These are phyloP conservation scores for Xiphophorus hellerii DNA, from an alignment of 2,113 vertebrate genomes.

Conservation along the genomic window DNA sequence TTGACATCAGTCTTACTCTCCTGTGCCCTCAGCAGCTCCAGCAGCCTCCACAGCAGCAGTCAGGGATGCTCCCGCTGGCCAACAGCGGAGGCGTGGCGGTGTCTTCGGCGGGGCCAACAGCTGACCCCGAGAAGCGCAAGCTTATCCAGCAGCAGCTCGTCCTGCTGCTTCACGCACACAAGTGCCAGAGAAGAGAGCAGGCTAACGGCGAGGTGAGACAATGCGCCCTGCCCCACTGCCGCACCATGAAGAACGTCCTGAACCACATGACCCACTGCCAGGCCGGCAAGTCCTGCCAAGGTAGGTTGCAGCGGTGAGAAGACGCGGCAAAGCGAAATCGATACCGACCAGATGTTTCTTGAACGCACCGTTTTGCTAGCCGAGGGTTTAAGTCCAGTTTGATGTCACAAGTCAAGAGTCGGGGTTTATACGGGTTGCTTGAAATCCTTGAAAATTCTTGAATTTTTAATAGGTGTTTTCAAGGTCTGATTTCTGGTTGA, in stretches of 20 bases:
- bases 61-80: conserved; percentile 85
- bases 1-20: not conserved
- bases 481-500: too few species aligned
- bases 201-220: conserved; percentile 95
- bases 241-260: conserved; percentile 98
- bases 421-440: too few species aligned
- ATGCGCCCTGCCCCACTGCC: conserved; percentile 93
- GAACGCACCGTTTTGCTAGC: not conserved
- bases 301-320: conserved; percentile 76
- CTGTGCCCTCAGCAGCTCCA: conserved; percentile 72
- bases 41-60: conserved; percentile 84
- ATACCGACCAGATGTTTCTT: not conserved
- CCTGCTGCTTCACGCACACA: conserved; percentile 97
- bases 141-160: conserved; percentile 99
- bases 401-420: not conserved
- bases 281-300: conserved; percentile 98
- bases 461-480: too few species aligned
- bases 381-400: not conserved
- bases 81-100: conserved; percentile 83
- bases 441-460: too few species aligned
- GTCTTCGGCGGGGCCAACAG: conserved; percentile 90
- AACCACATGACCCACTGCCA: conserved; percentile 99
- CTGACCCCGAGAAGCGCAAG: conserved; percentile 97
- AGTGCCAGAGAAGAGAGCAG: conserved; percentile 97
- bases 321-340: not conserved